Conservation (phyloP, 2,888 invertebrate species). For the Vesta saturnalis region DNA sequence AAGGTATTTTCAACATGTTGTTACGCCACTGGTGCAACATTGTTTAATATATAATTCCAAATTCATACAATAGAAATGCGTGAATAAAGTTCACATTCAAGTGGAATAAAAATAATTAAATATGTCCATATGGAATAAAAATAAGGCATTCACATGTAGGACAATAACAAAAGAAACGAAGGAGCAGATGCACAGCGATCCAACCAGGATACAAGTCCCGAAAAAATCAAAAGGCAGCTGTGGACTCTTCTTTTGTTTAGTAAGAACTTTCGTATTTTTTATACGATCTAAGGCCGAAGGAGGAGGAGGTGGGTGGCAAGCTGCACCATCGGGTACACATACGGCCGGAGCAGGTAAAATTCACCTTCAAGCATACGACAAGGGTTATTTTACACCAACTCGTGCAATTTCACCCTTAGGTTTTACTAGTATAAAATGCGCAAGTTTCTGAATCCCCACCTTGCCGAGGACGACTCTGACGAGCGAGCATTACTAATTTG, state of each 20-base stretch:
- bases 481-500: conserved; percentile 13
- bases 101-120: conserved; percentile 1
- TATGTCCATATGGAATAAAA: background rate
- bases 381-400: conserved; percentile 34
- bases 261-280: conserved; percentile 36
- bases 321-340: conserved; percentile 43
- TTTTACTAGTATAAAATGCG: conserved; percentile 24
- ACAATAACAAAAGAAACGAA: conserved; percentile 17
- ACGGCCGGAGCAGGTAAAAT: conserved; percentile 47
- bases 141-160: conserved; percentile 6
- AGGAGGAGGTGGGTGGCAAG: conserved; percentile 55
- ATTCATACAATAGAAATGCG: background rate
- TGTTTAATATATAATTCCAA: background rate
- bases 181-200: conserved; percentile 36
- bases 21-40: no score
- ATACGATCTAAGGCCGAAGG: conserved; percentile 31
- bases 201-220: conserved; percentile 33
- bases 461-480: conserved; percentile 21
- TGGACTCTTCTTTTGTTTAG: conserved; percentile 35
- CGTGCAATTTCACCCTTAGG: conserved; percentile 31
- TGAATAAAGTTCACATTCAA: background rate
- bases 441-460: conserved; percentile 32
- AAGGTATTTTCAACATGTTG: no score
- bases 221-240: conserved; percentile 43
- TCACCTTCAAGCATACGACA: conserved; percentile 42